Base-by-base conservation (phyloP, 2,797 vertebrate species). In the Pangasius mekongensis region DNA sequence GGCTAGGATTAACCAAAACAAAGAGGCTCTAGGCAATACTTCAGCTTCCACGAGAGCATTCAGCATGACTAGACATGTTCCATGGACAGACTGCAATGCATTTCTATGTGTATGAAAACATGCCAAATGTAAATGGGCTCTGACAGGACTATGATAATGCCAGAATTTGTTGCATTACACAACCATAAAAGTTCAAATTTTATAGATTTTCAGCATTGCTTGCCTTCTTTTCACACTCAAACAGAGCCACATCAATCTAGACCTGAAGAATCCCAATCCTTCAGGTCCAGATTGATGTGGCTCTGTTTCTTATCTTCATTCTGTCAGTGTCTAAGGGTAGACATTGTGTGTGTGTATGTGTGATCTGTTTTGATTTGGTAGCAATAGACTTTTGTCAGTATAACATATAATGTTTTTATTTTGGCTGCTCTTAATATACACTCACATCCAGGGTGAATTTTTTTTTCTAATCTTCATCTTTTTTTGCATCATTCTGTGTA, bases 11-110 rank as follows among this genome's bases (percentile, higher is more conserved):
- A 89, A 83, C 84, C 85, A 74, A 92, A 92, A 88, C 71, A 73
- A 89, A 14, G n/a, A 67, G 90, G 91, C 90, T 93, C 92, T 92
- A 89, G 82, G 86, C 86, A 86, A 64, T 81, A 91, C 76, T 60
- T 89, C 67, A 74, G 88, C 91, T 89, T 88, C 91, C 73, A 13
- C 5, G n/a, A 76, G 54, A 86, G 84, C 85, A 87, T 58, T 85
- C 85, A 89, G 88, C 86, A 14, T 92, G 89, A 94, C 73, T 88
- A 80, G 87, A 92, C 90, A 91, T 89, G 86, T 88, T 89, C 71
- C 27, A 76, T n/a, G 36, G 71, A 81, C 86, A 86, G 54, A 86
- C 30, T 89, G 67, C 69, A 60, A 11, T 82, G 30, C 52, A 22
- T 43, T 56, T 33, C 39, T 39, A 13, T 69, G 18, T 89, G 54